Evolutionary conservation across 2,888 invertebrate genomes (phyloP).

Genomic region (Trichopria drosophilae): DNA sequence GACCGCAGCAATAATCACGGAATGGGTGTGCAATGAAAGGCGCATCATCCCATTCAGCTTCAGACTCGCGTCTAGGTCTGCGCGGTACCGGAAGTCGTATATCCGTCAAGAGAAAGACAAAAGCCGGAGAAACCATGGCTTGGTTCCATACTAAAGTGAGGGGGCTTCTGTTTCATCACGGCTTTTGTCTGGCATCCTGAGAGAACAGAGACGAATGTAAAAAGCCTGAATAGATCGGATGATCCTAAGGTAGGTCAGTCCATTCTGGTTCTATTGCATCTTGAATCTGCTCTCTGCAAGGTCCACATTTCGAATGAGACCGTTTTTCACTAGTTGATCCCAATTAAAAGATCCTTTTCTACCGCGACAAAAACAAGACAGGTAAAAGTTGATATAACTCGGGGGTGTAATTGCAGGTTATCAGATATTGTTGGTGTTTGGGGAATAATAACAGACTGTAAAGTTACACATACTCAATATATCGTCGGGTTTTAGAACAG

Average conservation of each 20-base stretch:
- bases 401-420: no score
- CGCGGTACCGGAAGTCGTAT: conserved; percentile 57
- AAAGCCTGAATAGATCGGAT: conserved; percentile 56
- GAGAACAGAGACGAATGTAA: conserved; percentile 51
- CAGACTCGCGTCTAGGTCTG: conserved; percentile 43
- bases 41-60: conserved; percentile 55
- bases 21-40: conserved; percentile 43
- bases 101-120: conserved; percentile 53
- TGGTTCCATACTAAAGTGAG: conserved; percentile 35
- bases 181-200: conserved; percentile 59
- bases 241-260: conserved; percentile 58
- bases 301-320: conserved; percentile 28
- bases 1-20: conserved; percentile 48
- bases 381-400: no score
- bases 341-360: conserved; percentile 41
- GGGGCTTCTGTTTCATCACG: conserved; percentile 56
- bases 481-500: no score
- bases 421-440: no score
- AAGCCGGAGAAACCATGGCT: conserved; percentile 18
- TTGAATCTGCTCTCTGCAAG: conserved; percentile 18
- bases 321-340: no score
- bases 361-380: no score
- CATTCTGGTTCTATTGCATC: conserved; percentile 42
- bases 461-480: no score
- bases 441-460: no score